Percentiles rank a stretch among this genome's conserved stretches.
Conservation (phyloP, 2,888 invertebrate species). For the Eilema sororculum region DNA sequence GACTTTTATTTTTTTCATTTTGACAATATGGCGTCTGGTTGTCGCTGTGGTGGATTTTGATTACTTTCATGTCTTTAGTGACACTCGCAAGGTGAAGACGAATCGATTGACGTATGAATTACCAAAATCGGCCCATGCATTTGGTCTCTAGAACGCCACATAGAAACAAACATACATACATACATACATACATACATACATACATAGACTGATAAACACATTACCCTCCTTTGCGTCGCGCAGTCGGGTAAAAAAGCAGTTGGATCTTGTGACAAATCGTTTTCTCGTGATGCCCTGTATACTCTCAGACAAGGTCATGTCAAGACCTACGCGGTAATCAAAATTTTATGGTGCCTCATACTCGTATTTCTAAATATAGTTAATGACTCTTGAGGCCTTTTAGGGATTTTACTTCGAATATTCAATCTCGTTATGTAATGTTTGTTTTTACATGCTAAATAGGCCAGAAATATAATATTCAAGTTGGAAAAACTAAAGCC, state of each 20-base stretch:
- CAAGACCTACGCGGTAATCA: slow-evolving; percentile 61
- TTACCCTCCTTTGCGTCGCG: too few relatives aligned
- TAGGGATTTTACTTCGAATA: slow-evolving; percentile 47
- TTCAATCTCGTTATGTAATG: slow-evolving; percentile 27
- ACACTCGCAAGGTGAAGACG: too few relatives aligned
- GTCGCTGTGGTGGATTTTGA: too few relatives aligned
- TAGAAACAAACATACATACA: too few relatives aligned
- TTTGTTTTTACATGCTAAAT: slow-evolving; percentile 22
- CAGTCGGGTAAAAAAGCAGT: background rate
- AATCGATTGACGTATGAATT: too few relatives aligned
- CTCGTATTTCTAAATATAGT: slow-evolving; percentile 56
- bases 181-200: too few relatives aligned
- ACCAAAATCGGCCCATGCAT: too few relatives aligned
- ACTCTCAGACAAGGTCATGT: slow-evolving; percentile 55
- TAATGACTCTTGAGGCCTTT: slow-evolving; percentile 54
- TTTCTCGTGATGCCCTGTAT: slow-evolving; percentile 13
- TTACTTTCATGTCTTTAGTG: too few relatives aligned
- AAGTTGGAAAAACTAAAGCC: background rate
- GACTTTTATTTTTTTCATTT: too few relatives aligned
- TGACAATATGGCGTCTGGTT: too few relatives aligned
- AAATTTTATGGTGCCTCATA: slow-evolving; percentile 55
- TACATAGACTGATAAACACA: too few relatives aligned
- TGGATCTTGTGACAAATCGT: background rate
- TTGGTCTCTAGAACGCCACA: too few relatives aligned
- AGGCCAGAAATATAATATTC: background rate